These are phyloP conservation scores for Lagocephalus sceleratus DNA, from an alignment of 2,797 vertebrate genomes.

Conservation along the genomic window DNA sequence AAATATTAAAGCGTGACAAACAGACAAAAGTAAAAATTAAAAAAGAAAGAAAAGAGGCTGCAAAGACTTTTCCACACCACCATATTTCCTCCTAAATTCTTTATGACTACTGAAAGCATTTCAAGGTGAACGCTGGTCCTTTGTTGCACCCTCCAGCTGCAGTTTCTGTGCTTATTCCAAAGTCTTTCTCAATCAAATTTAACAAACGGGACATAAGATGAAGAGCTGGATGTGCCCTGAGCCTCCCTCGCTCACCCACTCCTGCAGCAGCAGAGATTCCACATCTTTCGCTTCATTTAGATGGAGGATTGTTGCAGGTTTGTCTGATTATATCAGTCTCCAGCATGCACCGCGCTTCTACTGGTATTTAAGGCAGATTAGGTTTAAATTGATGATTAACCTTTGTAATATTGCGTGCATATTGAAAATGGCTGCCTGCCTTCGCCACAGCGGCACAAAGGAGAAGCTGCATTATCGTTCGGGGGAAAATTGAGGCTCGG, in stretches of 20 bases:
- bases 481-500: constrained; percentile 59
- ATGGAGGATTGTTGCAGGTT: constrained; percentile 57
- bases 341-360: constrained; percentile 51
- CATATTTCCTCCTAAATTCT: no score
- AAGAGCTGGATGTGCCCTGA: constrained; percentile 3
- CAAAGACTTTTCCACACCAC: no score
- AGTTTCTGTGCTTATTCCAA: constrained; percentile 10
- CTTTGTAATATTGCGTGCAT: constrained; percentile 72
- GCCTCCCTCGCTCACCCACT: no score
- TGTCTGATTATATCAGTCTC: constrained; percentile 66
- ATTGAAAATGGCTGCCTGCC: constrained; percentile 65
- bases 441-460: constrained; percentile 55
- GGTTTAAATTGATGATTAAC: constrained; percentile 80
- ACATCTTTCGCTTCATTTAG: constrained; percentile 54
- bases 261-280: no score
- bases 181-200: constrained; percentile 30
- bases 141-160: background rate
- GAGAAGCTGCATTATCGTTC: constrained; percentile 64
- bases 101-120: constrained; percentile 60
- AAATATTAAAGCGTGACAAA: no score
- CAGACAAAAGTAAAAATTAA: no score
- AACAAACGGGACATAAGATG: constrained; percentile 28
- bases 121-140: constrained; percentile 1
- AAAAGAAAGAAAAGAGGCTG: no score
- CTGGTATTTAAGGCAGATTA: constrained; percentile 77